Conservation (phyloP, 2,888 invertebrate genomes). For the Eueremaeus valkanovi region DNA sequence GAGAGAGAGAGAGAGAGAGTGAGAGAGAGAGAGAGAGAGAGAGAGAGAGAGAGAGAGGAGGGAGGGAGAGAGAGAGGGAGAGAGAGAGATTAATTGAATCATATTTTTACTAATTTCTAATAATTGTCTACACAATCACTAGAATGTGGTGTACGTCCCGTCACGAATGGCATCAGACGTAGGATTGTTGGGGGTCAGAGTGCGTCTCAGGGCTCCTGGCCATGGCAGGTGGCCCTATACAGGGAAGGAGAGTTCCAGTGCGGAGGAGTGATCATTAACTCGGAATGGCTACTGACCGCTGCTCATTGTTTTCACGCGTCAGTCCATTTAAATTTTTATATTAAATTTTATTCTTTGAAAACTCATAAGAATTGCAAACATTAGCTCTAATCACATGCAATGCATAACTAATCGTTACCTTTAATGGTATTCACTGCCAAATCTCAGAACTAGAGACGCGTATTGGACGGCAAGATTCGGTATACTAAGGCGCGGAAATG, state of each 20-base stretch:
- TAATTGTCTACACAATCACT: neutral
- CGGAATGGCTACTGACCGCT: constrained; percentile 71
- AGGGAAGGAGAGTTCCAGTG: constrained; percentile 80
- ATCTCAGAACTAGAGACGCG: constrained; percentile 42
- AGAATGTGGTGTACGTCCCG: constrained; percentile 46
- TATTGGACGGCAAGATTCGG: constrained; percentile 77
- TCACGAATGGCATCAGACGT: constrained; percentile 45
- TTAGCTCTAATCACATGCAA: neutral
- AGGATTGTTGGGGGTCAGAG: constrained; percentile 77
- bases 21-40: too few relatives aligned
- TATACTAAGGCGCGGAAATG: constrained; percentile 65
- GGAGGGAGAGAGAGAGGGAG: too few relatives aligned
- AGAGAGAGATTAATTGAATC: neutral
- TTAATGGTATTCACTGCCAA: neutral
- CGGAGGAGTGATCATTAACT: constrained; percentile 68
- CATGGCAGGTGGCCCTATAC: constrained; percentile 80
- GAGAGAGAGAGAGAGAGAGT: too few relatives aligned
- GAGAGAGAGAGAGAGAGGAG: too few relatives aligned
- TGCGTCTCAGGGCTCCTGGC: constrained; percentile 72
- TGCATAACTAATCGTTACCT: neutral
- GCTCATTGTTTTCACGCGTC: constrained; percentile 65
- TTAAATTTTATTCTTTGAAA: too few relatives aligned
- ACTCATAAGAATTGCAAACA: too few relatives aligned
- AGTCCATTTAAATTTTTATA: neutral
- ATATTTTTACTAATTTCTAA: neutral